Evolutionary conservation across 2,797 vertebrate genomes (phyloP).

Genomic region (Xyrichtys novacula): DNA sequence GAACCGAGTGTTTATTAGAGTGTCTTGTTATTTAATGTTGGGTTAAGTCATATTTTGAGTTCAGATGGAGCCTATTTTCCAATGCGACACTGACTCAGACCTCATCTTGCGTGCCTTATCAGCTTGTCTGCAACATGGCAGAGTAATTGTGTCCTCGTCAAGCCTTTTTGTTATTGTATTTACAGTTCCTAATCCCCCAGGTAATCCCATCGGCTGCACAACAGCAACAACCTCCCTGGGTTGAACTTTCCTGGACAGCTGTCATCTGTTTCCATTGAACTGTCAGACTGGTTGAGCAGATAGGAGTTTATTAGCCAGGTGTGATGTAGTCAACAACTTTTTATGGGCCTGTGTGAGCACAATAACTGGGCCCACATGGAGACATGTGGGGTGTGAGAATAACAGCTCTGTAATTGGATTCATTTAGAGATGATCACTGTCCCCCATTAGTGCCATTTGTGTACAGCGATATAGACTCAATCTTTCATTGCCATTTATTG

Average conservation of each 20-base stretch:
- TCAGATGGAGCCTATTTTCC: conserved; percentile 22
- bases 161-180: conserved; percentile 80
- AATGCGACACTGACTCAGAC: conserved; percentile 52
- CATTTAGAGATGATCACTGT: conserved; percentile 80
- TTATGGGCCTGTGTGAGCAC: conserved; percentile 39
- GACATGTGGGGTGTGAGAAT: conserved; percentile 70
- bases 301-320: conserved; percentile 63
- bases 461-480: conserved; percentile 70
- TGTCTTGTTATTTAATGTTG: background rate
- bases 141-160: conserved; percentile 74
- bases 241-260: conserved; percentile 69
- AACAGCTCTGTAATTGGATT: conserved; percentile 81
- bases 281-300: conserved; percentile 56
- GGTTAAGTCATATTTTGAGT: conserved; percentile 9
- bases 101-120: conserved; percentile 63
- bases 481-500: conserved; percentile 76
- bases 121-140: conserved; percentile 71
- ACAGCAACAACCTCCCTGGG: conserved; percentile 58
- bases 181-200: conserved; percentile 81
- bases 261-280: conserved; percentile 65
- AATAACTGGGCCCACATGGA: conserved; percentile 45
- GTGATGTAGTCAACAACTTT: conserved; percentile 52
- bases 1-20: background rate
- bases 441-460: conserved; percentile 82
- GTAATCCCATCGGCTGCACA: conserved; percentile 81